Evolutionary conservation across 2,888 invertebrate genomes (phyloP).

Genomic region (Diplolepis rosae): DNA sequence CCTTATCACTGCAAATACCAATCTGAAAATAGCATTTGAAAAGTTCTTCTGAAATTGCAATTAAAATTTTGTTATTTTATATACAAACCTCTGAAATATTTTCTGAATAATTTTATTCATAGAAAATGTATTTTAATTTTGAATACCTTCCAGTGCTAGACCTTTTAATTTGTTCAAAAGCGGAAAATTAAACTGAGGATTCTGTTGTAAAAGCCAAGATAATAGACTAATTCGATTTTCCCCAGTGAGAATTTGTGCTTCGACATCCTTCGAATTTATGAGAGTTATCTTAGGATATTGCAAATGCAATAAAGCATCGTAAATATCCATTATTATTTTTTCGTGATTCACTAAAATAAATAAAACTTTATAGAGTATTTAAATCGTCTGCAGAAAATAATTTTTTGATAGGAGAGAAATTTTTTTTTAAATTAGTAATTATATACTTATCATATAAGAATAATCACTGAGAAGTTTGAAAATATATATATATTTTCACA

Average conservation of each 20-base stretch:
- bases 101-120: too few relatives aligned
- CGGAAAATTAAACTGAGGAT: not conserved
- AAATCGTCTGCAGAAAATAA: too few relatives aligned
- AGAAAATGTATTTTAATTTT: too few relatives aligned
- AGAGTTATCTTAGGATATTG: slow-evolving; percentile 22
- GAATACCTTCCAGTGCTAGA: slow-evolving; percentile 5
- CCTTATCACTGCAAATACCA: slow-evolving; percentile 13
- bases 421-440: too few relatives aligned
- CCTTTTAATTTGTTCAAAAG: slow-evolving; percentile 22
- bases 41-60: slow-evolving; percentile 12
- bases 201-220: slow-evolving; percentile 19
- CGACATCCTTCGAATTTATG: slow-evolving; percentile 11
- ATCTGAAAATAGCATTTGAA: slow-evolving; percentile 23
- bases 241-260: slow-evolving; percentile 11
- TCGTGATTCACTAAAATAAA: slow-evolving; percentile 2
- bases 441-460: too few relatives aligned
- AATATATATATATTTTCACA: too few relatives aligned
- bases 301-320: not conserved
- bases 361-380: not conserved
- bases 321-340: slow-evolving; percentile 24
- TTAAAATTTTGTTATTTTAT: not conserved
- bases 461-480: too few relatives aligned
- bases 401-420: too few relatives aligned
- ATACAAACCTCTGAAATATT: not conserved
- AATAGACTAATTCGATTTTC: slow-evolving; percentile 10